Percentiles rank a stretch among this genome's conserved stretches.
Conservation (phyloP, 2,888 invertebrate species). For the Scaptomyza caliginosa region DNA sequence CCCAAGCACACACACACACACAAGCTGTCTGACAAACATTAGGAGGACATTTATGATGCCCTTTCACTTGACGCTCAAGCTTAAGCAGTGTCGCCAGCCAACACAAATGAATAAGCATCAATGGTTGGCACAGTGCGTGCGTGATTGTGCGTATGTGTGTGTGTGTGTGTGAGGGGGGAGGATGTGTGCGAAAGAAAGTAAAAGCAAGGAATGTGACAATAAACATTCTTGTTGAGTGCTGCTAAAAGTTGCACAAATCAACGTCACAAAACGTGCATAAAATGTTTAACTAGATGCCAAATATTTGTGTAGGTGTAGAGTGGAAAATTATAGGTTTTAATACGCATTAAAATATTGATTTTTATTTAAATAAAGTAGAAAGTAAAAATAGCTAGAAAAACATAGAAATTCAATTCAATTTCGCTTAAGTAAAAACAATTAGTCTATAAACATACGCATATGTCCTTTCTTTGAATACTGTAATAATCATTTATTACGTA, state of each 20-base stretch:
- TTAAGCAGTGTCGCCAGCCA: constrained; percentile 35
- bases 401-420: no score
- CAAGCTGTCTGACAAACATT: constrained; percentile 62
- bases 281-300: constrained; percentile 2
- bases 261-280: constrained; percentile 14
- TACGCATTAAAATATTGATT: not conserved
- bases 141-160: not conserved
- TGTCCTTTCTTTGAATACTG: no score
- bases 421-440: not conserved
- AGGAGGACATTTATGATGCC: constrained; percentile 66
- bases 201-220: constrained; percentile 42
- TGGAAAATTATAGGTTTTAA: not conserved
- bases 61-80: constrained; percentile 34
- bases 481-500: not conserved
- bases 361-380: not conserved
- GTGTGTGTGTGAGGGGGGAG: constrained; percentile 13
- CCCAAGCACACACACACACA: constrained; percentile 15
- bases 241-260: constrained; percentile 57
- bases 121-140: constrained; percentile 36
- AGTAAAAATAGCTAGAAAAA: not conserved
- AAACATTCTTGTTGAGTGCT: constrained; percentile 55
- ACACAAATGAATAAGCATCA: constrained; percentile 61
- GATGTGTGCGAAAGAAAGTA: constrained; percentile 15
- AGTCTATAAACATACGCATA: not conserved
- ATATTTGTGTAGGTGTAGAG: not conserved